Evolutionary conservation across 2,888 invertebrate genomes (phyloP).

Genomic region (Caenorhabditis sp.): DNA sequence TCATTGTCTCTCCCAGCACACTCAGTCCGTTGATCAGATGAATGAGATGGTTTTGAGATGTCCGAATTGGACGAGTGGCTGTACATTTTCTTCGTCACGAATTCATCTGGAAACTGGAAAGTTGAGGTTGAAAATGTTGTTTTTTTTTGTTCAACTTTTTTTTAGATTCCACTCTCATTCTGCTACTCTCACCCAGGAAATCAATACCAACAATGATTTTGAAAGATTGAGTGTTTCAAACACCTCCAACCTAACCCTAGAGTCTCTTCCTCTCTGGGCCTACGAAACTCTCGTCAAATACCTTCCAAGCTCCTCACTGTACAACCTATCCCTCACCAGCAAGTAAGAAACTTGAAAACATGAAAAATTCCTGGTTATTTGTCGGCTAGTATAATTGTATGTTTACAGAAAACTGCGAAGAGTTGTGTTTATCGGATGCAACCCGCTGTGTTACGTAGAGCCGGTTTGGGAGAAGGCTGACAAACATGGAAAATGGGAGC

Average conservation of each 20-base stretch:
- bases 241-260: neutral
- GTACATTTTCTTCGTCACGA: slow-evolving; percentile 35
- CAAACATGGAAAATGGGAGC: slow-evolving; percentile 25
- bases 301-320: slow-evolving; percentile 64
- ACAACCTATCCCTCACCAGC: slow-evolving; percentile 43
- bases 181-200: slow-evolving; percentile 11
- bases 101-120: slow-evolving; percentile 23
- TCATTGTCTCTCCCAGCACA: slow-evolving; percentile 62
- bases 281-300: slow-evolving; percentile 36
- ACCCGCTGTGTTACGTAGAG: slow-evolving; percentile 45
- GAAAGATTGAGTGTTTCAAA: neutral
- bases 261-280: slow-evolving; percentile 57
- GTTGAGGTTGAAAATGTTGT: no score
- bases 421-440: slow-evolving; percentile 38
- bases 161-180: slow-evolving; percentile 33
- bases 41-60: slow-evolving; percentile 62
- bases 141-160: no score
- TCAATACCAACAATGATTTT: no score
- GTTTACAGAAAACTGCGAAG: slow-evolving; percentile 43
- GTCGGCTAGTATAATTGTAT: neutral
- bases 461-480: slow-evolving; percentile 49
- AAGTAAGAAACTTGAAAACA: slow-evolving; percentile 29
- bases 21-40: slow-evolving; percentile 53
- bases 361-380: neutral
- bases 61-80: slow-evolving; percentile 67